Conservation (phyloP, 1,140 invertebrate species). For the Cydia fagiglandana region DNA sequence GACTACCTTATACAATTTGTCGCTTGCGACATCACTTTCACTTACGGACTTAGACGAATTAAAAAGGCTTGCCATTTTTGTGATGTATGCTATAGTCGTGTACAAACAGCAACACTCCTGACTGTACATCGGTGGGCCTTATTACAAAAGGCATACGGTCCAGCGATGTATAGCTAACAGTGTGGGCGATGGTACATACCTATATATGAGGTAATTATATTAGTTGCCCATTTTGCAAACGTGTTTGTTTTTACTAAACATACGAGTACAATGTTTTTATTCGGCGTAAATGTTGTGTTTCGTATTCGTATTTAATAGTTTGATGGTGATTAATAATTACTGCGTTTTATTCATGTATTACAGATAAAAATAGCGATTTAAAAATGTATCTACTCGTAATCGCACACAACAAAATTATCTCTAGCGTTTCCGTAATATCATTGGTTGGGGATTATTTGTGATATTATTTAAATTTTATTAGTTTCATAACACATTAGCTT, state of each 20-base stretch:
- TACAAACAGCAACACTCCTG: too few species aligned
- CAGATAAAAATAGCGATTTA: neutral
- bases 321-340: neutral
- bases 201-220: neutral
- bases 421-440: neutral
- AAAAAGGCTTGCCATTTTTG: conserved; percentile 10
- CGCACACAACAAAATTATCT: neutral
- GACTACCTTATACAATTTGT: conserved; percentile 31
- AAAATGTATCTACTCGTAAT: neutral
- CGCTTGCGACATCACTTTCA: conserved; percentile 31
- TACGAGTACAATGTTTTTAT: too few species aligned
- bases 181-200: too few species aligned
- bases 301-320: too few species aligned
- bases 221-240: neutral
- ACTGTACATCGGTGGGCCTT: too few species aligned
- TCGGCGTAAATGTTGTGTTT: too few species aligned
- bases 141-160: too few species aligned
- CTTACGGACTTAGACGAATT: conserved; percentile 25
- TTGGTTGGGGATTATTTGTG: neutral
- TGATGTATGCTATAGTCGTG: conserved; percentile 1
- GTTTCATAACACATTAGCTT: too few species aligned
- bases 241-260: too few species aligned
- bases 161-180: too few species aligned
- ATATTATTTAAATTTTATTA: neutral
- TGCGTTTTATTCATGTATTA: neutral